phyloP scores from a whole-genome alignment of 2,888 invertebrate genomes.

The Cartodere bifasciata region DNA sequence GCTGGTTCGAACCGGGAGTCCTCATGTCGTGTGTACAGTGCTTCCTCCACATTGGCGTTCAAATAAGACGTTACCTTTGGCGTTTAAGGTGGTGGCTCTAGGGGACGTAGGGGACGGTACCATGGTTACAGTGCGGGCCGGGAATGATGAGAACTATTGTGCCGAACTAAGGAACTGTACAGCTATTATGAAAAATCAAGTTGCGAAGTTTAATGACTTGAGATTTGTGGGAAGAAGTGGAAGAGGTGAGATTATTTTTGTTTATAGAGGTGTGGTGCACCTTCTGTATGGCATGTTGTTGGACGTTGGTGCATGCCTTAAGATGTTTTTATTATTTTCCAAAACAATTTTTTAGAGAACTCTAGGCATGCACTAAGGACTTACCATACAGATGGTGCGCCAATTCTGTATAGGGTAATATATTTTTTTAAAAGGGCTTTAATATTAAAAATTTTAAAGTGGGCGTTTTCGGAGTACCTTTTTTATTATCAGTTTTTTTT shows the following conservation, averaged over 20 bases:
- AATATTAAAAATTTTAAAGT: no score
- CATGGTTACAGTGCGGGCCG: conserved; percentile 87
- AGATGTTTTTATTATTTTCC: no score
- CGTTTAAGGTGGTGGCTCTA: conserved; percentile 91
- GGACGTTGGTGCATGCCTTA: no score
- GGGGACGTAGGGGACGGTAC: conserved; percentile 95
- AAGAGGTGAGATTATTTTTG: conserved; percentile 79
- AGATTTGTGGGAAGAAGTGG: conserved; percentile 98
- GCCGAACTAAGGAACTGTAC: conserved; percentile 91
- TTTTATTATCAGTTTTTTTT: no score
- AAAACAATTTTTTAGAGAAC: no score
- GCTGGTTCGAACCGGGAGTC: conserved; percentile 82
- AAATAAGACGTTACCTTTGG: conserved; percentile 94
- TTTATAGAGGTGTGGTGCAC: no score
- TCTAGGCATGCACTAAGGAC: no score
- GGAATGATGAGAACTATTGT: conserved; percentile 97
- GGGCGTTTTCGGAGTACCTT: no score
- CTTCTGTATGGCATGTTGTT: no score
- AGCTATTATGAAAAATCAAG: conserved; percentile 95
- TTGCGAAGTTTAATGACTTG: conserved; percentile 97
- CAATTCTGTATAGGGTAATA: no score
- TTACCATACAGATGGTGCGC: no score
- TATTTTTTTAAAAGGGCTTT: no score
- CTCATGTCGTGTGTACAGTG: conserved; percentile 90
- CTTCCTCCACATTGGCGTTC: conserved; percentile 95